These are phyloP conservation scores for Drosophila kuntzei DNA, from an alignment of 2,888 invertebrate genomes.

Conservation along the genomic window DNA sequence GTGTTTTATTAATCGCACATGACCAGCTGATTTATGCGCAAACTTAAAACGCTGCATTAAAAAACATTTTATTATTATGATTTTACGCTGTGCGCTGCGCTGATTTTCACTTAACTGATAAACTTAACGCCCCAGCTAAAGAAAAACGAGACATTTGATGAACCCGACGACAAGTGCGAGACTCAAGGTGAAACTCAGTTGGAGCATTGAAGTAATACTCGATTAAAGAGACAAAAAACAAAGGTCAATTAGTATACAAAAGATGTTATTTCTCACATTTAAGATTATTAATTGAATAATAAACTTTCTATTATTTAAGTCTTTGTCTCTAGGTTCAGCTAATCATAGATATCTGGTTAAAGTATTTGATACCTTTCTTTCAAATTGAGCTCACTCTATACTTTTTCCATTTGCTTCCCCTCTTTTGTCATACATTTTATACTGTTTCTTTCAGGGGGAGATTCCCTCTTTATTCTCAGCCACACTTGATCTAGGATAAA, in stretches of 20 bases:
- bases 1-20: constrained; percentile 80
- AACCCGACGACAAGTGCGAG: constrained; percentile 42
- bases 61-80: constrained; percentile 79
- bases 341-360: no score
- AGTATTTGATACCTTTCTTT: no score
- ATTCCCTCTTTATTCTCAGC: not conserved
- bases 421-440: no score
- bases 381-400: no score
- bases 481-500: constrained; percentile 22
- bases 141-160: constrained; percentile 48
- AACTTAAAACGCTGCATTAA: constrained; percentile 72
- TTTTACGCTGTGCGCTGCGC: constrained; percentile 53
- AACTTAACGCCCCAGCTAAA: constrained; percentile 63
- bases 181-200: constrained; percentile 41
- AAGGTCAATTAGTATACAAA: no score
- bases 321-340: no score
- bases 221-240: no score
- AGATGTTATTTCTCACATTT: no score
- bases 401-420: no score
- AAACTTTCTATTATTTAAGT: no score
- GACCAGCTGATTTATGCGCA: constrained; percentile 78
- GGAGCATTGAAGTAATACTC: not conserved
- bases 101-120: constrained; percentile 77
- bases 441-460: not conserved
- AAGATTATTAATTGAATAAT: no score